Evolutionary conservation across 2,113 vertebrate genomes (phyloP).

Genomic region (Oxyruncus cristatus): DNA sequence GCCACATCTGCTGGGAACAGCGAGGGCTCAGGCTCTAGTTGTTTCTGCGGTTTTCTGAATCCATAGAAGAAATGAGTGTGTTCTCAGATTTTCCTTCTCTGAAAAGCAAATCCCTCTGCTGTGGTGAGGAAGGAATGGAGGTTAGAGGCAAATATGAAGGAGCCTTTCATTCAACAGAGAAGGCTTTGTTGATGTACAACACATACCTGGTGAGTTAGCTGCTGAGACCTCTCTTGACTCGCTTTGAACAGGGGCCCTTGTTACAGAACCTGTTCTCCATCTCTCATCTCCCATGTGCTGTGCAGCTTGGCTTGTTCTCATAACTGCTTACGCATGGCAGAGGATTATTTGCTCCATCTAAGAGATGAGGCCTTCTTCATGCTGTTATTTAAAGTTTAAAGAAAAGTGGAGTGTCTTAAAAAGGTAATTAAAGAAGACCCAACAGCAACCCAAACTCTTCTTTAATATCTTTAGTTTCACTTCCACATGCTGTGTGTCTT

Average conservation of each 20-base stretch:
- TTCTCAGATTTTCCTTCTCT: constrained; percentile 41
- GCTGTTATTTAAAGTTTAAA: constrained; percentile 52
- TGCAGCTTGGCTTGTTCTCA: not conserved
- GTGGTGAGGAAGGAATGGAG: constrained; percentile 53
- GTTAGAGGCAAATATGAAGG: constrained; percentile 51
- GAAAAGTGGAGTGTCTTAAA: constrained; percentile 37
- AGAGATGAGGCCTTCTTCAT: not conserved
- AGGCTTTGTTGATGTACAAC: constrained; percentile 52
- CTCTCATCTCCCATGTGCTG: not conserved
- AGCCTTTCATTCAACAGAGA: constrained; percentile 56
- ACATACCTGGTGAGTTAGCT: constrained; percentile 6
- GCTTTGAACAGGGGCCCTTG: constrained; percentile 49
- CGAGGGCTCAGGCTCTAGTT: not conserved
- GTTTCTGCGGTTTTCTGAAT: constrained; percentile 21
- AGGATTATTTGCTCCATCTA: not conserved
- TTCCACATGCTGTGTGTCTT: constrained; percentile 47
- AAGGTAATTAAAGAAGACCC: constrained; percentile 59
- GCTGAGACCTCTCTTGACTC: constrained; percentile 48
- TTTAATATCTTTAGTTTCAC: constrained; percentile 60
- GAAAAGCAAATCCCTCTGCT: constrained; percentile 45
- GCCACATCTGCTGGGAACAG: not conserved
- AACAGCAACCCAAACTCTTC: constrained; percentile 46
- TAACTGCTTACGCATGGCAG: not conserved
- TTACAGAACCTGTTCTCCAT: constrained; percentile 45
- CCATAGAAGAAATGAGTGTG: constrained; percentile 29